Evolutionary conservation across 2,888 invertebrate genomes (phyloP).

Genomic region (Blomia tropicalis): DNA sequence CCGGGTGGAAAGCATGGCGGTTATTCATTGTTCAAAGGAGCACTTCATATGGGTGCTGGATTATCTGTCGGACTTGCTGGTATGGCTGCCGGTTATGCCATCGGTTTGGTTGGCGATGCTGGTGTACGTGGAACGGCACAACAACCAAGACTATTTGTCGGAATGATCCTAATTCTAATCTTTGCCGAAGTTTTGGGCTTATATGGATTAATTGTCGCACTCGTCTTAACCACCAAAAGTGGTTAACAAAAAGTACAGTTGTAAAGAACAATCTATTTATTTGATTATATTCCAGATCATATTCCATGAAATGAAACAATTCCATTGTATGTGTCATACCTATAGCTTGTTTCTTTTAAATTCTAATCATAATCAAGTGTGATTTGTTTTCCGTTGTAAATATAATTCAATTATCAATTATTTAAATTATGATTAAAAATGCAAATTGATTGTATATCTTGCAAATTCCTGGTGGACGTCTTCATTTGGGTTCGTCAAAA

Average conservation of each 20-base stretch:
- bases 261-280: background rate
- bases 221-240: conserved; percentile 77
- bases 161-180: conserved; percentile 99
- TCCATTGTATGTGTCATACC: background rate
- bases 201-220: conserved; percentile 99
- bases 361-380: background rate
- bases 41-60: conserved; percentile 91
- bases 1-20: conserved; percentile 37
- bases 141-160: conserved; percentile 97
- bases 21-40: conserved; percentile 40
- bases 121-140: conserved; percentile 98
- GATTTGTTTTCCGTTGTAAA: no score
- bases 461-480: no score
- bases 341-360: background rate
- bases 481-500: background rate
- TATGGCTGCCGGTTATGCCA: conserved; percentile 95
- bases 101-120: conserved; percentile 98
- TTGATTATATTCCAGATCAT: background rate
- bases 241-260: background rate
- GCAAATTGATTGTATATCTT: no score
- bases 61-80: conserved; percentile 93
- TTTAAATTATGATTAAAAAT: no score
- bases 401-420: no score
- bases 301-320: background rate
- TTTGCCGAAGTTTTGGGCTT: conserved; percentile 99